Evolutionary conservation across 2,797 vertebrate species (phyloP).

Genomic region (Falco columbarius): DNA sequence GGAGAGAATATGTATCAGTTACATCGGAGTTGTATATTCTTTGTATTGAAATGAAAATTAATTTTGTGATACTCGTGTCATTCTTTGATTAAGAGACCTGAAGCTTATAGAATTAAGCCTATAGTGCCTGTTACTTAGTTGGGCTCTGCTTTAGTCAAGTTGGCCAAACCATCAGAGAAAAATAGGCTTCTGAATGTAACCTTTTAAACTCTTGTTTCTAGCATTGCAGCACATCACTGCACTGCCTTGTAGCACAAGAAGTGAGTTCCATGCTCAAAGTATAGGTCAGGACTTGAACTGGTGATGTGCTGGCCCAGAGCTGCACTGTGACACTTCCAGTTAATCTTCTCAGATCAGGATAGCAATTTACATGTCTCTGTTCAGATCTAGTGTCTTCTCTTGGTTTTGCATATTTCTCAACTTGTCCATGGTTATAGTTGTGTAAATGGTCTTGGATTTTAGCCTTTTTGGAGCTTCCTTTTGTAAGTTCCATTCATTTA

Average conservation of each 20-base stretch:
- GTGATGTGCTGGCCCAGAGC: conserved; percentile 53
- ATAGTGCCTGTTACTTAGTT: not conserved
- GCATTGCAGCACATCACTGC: not conserved
- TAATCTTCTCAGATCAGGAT: conserved; percentile 63
- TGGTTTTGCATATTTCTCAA: conserved; percentile 53
- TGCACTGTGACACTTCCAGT: conserved; percentile 60
- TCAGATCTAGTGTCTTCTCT: conserved; percentile 64
- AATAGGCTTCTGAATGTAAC: conserved; percentile 14
- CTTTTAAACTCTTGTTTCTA: conserved; percentile 38
- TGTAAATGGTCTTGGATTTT: conserved; percentile 61
- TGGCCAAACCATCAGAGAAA: not conserved
- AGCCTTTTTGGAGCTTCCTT: conserved; percentile 52
- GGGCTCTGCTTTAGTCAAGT: not conserved
- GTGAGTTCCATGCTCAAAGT: conserved; percentile 28
- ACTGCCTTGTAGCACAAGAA: conserved; percentile 9
- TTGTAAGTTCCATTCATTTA: conserved; percentile 51
- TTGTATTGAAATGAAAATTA: not conserved
- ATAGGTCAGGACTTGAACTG: conserved; percentile 57
- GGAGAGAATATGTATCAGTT: not conserved
- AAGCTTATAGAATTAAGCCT: not conserved
- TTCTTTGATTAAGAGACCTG: not conserved
- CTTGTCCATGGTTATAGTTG: conserved; percentile 53
- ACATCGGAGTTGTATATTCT: not conserved
- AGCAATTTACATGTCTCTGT: conserved; percentile 64
- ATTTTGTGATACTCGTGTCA: not conserved